phyloP scores from a whole-genome alignment of 2,888 invertebrate species.

The Smittia aterrima region DNA sequence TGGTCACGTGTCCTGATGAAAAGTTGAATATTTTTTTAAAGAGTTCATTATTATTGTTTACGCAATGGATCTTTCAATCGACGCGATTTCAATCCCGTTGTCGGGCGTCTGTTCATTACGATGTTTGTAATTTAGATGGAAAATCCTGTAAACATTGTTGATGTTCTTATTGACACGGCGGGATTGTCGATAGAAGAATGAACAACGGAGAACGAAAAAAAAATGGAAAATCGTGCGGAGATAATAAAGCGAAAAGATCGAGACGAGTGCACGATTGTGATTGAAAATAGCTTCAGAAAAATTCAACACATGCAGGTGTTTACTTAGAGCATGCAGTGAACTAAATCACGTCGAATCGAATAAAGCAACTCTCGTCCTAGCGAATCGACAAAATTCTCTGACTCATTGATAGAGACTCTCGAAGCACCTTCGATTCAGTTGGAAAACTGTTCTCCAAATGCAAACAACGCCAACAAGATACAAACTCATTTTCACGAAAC shows the following conservation, averaged over 20 bases:
- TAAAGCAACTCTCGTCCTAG: background rate
- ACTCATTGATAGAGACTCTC: background rate
- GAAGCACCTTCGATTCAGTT: background rate
- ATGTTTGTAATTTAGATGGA: too few species aligned
- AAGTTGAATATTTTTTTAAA: too few species aligned
- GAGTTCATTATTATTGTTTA: constrained; percentile 17
- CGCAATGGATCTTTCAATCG: too few species aligned
- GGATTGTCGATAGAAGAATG: too few species aligned
- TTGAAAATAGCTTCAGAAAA: background rate
- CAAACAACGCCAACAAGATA: constrained; percentile 9
- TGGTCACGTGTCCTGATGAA: constrained; percentile 38
- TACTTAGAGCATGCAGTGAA: constrained; percentile 10
- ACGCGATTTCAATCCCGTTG: too few species aligned
- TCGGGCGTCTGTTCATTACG: too few species aligned
- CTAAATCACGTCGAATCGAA: background rate
- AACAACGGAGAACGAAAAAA: too few species aligned
- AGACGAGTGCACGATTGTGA: background rate
- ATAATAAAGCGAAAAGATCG: background rate
- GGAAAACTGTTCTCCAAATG: background rate
- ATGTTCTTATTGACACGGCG: too few species aligned
- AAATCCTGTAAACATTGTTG: too few species aligned
- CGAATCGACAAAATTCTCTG: too few species aligned
- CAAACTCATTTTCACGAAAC: constrained; percentile 6
- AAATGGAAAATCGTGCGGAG: background rate
- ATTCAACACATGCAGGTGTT: constrained; percentile 24